These are phyloP conservation scores for Platysternon megacephalum DNA, from an alignment of 2,113 vertebrate genomes.

Conservation along the genomic window DNA sequence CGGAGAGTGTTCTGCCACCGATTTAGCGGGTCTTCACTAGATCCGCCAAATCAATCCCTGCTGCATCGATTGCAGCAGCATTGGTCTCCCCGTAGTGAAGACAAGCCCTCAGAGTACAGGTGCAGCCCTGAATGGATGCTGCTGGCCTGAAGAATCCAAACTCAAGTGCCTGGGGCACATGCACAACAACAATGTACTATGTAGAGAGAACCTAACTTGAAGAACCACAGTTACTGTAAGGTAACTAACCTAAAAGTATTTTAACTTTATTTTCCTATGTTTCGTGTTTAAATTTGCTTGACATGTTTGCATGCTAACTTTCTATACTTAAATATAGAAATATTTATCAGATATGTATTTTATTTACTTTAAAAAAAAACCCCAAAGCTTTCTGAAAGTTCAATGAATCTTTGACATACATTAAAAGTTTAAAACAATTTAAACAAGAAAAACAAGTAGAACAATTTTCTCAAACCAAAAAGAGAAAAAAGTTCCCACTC, in stretches of 20 bases:
- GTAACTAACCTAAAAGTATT: background rate
- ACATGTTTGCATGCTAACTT: background rate
- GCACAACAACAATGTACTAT: background rate
- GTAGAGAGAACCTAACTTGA: background rate
- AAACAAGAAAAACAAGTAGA: background rate
- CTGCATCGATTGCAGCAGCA: too few relatives aligned
- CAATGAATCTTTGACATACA: background rate
- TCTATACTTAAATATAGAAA: background rate
- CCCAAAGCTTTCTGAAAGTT: background rate
- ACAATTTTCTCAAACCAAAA: background rate
- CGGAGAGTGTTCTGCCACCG: too few relatives aligned
- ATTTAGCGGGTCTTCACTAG: too few relatives aligned
- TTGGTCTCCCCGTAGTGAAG: too few relatives aligned
- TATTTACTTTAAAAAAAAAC: background rate
- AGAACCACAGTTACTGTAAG: background rate
- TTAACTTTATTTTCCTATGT: background rate
- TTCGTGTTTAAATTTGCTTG: background rate
- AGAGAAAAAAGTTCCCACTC: background rate
- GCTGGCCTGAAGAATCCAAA: background rate
- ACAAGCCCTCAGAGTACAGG: background rate
- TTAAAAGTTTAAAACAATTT: background rate
- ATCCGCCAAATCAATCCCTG: too few relatives aligned
- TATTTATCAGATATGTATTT: fast-evolving
- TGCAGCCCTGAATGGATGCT: background rate
- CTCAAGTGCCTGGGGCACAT: fast-evolving